These are phyloP conservation scores for Hippocampus guttulatus DNA, from an alignment of 2,113 vertebrate species.

Conservation along the genomic window DNA sequence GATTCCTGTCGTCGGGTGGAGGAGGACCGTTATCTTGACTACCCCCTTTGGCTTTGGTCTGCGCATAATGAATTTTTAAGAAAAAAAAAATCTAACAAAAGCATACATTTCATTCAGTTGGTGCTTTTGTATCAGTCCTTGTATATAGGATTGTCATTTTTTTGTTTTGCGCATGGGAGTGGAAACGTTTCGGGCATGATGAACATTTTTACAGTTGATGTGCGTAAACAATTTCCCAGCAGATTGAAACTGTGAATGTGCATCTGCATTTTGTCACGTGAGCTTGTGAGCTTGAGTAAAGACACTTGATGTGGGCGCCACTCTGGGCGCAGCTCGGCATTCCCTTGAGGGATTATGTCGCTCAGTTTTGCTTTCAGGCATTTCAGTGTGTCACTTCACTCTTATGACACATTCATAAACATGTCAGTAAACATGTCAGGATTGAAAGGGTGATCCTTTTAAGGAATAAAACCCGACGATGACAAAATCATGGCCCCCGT, in stretches of 20 bases:
- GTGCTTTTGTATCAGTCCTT: too few species aligned
- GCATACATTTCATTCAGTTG: background rate
- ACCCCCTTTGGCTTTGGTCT: conserved; percentile 66
- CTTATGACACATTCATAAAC: background rate
- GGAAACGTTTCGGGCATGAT: too few species aligned
- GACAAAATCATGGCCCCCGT: background rate
- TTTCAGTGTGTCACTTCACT: background rate
- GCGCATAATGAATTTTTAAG: conserved; percentile 51
- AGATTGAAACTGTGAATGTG: background rate
- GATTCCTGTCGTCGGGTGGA: conserved; percentile 69
- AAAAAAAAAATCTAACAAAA: too few species aligned
- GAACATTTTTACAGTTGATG: background rate
- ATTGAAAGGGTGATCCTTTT: background rate
- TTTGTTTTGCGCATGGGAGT: background rate
- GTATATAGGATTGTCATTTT: too few species aligned
- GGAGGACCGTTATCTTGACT: conserved; percentile 57
- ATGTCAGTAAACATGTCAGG: background rate
- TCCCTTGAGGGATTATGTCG: background rate
- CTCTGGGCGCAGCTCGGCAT: background rate
- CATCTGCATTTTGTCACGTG: background rate
- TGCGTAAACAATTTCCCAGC: background rate
- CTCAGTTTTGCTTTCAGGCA: background rate
- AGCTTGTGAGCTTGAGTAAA: background rate
- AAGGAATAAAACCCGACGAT: background rate
- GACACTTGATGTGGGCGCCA: background rate